Base-by-base conservation (phyloP, 2,888 invertebrate genomes). In the Blastobasis adustella region DNA sequence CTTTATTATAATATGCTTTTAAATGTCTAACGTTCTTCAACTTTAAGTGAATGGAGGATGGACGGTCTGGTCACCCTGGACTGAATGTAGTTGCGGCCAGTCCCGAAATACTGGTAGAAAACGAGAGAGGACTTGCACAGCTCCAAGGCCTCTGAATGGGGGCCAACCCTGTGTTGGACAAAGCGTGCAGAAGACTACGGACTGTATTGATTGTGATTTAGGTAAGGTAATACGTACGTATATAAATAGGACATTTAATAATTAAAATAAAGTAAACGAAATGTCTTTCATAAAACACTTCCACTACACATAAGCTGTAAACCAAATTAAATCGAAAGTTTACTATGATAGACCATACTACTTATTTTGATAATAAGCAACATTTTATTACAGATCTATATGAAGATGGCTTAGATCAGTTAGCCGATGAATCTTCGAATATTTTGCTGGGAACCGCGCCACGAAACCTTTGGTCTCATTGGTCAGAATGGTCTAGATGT, bases 401-500 rank as follows among this genome's bases (percentile, higher is more conserved):
- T 59, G 74, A 78, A 44, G 87, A 87, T 61, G 74, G 76, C 41
- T 62, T 86, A 46, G 85, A 87, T 54, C 82, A 80, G 63, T 60
- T 88, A 63, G 82, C 82, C 55, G 88, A 87, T 57, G 83, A 85
- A 51, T 85, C 87, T n/a, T 65, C 84, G 8, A 82, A 83, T 54
- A 74, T 83, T 49, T 62, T 84, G 49, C 57, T 82, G 55, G 86
- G 85, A 81, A 73, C 61, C 37, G 46, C 46, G 9, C 50, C 53
- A 6, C 45, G 53, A n/a, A 53, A 36, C 9, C 47, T 50, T 7
- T 45, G 49, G 45, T 50, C 95, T 0, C 89, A 91, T 58, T 97
- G 96, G 96, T 95, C 96, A 5, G 93, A 95, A 41, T 98, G 97
- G 97, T 96, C 96, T 9, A 91, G 93, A 51, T 98, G 98, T 77